Evolutionary conservation across 2,113 vertebrate genomes (phyloP), one percentile per base, ranked within the genome.

Genomic region (Hylia prasina): DNA sequence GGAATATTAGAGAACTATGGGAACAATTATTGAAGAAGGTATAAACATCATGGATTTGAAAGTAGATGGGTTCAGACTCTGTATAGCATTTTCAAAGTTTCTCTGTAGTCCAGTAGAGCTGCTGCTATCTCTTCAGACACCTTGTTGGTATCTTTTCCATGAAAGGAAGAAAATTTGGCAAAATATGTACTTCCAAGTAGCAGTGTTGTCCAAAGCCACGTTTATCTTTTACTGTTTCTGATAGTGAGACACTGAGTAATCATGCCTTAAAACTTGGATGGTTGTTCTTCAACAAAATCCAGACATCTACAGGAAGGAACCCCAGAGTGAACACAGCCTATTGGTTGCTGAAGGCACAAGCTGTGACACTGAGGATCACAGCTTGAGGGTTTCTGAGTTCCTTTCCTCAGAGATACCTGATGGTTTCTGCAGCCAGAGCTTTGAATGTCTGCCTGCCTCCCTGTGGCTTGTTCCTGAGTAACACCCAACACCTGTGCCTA

Each of bases 321-420:
- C 2, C 3, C 6, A 30, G n/a, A 5, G 23, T 30, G 14, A 50
- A 57, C 56, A 44, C 11, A 47, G 4, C 40, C n/a, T n/a, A 5
- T 35, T 69, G 7, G 14, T 10, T 70, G 22, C 51, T 81, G 47
- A 77, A 28, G 21, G 9, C 16, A 54, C 15, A 27, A 20, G 9
- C 27, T 61, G 19, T 42, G 30, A 7, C 0, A 0, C 28, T 37
- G 21, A 5, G 14, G 9, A 10, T 31, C 39, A 25, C 11, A 79
- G 39, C 21, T 20, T 45, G 10, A 57, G 25, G 2, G 2, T 75
- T 82, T 82, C 28, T 21, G 24, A 16, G 7, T 9, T 51, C 19
- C 30, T 68, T 58, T 42, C 15, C 7, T 70, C 13, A n/a, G 33
- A 54, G 16, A 45, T 1, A 20, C 9, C 3, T 27, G 39, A 12